These are phyloP conservation scores for Cichlasoma orientale DNA, from an alignment of 2,797 vertebrate species.

Conservation along the genomic window DNA sequence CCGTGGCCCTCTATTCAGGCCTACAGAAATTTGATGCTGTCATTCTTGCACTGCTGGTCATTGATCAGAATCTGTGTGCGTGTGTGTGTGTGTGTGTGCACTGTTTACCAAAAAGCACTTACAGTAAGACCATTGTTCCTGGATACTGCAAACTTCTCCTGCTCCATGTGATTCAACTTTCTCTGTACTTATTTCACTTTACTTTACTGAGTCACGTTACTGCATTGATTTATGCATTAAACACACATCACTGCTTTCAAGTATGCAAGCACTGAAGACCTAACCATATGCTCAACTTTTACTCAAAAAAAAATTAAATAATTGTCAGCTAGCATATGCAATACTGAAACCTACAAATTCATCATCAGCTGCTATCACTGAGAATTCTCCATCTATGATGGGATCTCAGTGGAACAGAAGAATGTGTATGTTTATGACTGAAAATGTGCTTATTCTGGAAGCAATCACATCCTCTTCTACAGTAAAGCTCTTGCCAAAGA, in stretches of 20 bases:
- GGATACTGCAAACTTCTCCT: no score
- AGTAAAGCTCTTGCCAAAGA: background rate
- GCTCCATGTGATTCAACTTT: no score
- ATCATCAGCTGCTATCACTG: background rate
- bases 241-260: no score
- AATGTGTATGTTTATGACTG: background rate
- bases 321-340: background rate
- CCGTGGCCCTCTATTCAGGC: slow-evolving; percentile 14
- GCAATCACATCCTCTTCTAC: background rate
- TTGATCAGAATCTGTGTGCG: slow-evolving; percentile 34
- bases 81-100: background rate
- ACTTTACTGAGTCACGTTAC: no score
- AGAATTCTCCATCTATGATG: background rate
- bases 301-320: background rate
- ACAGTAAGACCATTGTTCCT: background rate
- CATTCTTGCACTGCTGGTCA: slow-evolving; percentile 9
- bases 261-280: background rate
- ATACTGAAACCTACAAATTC: background rate
- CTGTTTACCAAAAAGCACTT: background rate
- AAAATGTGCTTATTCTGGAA: background rate
- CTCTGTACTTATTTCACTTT: no score
- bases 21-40: slow-evolving; percentile 28
- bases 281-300: background rate
- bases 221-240: background rate
- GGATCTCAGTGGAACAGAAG: background rate